phyloP scores from a whole-genome alignment of 2,888 invertebrate genomes.

The Trimorus sp. region DNA sequence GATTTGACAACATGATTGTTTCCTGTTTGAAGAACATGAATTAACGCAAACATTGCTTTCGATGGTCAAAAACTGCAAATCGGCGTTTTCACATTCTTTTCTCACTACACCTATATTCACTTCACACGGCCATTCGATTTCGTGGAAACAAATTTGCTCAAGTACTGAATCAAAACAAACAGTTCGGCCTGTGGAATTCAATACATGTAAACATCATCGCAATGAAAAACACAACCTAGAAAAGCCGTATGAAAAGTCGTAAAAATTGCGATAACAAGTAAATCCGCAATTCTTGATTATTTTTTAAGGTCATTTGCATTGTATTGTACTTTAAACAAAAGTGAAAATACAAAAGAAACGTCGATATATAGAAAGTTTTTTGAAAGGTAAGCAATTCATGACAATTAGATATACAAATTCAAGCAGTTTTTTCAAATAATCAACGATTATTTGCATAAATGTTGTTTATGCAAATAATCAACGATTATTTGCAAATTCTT shows the following conservation, averaged over 20 bases:
- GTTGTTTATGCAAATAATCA: too few relatives aligned
- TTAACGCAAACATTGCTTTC: background rate
- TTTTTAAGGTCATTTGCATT: background rate
- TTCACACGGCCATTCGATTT: background rate
- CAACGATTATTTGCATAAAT: too few relatives aligned
- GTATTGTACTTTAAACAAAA: background rate
- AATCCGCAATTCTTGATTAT: background rate
- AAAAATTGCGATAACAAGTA: background rate
- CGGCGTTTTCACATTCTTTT: background rate
- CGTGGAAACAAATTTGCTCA: background rate
- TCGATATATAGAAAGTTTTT: background rate
- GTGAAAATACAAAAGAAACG: background rate
- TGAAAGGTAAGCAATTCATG: background rate
- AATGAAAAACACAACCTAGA: too few relatives aligned
- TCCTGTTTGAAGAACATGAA: conserved; percentile 1
- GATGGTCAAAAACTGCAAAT: background rate
- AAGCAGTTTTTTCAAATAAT: too few relatives aligned
- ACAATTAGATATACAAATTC: background rate
- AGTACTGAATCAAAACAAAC: background rate
- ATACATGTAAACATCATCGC: background rate
- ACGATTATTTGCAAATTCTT: too few relatives aligned
- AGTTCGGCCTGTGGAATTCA: too few relatives aligned
- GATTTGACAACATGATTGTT: background rate
- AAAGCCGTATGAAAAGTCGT: too few relatives aligned
- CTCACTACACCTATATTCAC: background rate